phyloP scores from a whole-genome alignment of 2,888 invertebrate genomes.

The Tiliacea citrago region DNA sequence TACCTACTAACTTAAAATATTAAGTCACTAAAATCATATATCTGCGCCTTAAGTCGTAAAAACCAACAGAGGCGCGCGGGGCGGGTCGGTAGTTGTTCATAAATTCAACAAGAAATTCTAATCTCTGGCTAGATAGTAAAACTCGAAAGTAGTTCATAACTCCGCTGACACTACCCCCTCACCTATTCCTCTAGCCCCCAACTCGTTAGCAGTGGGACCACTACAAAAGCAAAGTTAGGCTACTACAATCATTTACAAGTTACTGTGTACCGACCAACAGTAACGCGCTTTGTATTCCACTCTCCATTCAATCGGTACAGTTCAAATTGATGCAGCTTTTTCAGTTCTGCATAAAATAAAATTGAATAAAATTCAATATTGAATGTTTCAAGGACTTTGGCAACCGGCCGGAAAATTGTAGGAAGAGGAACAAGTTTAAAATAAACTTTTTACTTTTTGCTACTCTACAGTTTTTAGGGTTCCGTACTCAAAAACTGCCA shows the following conservation, averaged over 20 bases:
- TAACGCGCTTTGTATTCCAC: constrained; percentile 33
- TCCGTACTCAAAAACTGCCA: too few species aligned
- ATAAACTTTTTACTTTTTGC: neutral
- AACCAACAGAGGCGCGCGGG: too few species aligned
- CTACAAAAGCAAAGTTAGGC: constrained; percentile 53
- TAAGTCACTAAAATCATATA: too few species aligned
- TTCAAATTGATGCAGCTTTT: constrained; percentile 42
- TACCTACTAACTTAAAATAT: too few species aligned
- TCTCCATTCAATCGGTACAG: constrained; percentile 1
- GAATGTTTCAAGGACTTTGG: constrained; percentile 32
- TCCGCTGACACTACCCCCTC: constrained; percentile 20
- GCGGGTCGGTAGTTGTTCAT: neutral
- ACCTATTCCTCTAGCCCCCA: neutral
- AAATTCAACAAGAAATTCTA: neutral
- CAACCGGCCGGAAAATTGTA: neutral
- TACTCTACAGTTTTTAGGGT: neutral
- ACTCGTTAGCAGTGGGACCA: constrained; percentile 45
- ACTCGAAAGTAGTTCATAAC: neutral
- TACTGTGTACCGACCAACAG: constrained; percentile 44
- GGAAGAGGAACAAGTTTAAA: neutral
- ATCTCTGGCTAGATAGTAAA: neutral
- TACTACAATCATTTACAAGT: constrained; percentile 65
- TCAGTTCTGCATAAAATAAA: constrained; percentile 18
- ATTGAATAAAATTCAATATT: constrained; percentile 41
- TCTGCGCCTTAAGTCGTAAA: too few species aligned